Conservation (phyloP, 2,888 invertebrate species). For the Aplocera efformata region DNA sequence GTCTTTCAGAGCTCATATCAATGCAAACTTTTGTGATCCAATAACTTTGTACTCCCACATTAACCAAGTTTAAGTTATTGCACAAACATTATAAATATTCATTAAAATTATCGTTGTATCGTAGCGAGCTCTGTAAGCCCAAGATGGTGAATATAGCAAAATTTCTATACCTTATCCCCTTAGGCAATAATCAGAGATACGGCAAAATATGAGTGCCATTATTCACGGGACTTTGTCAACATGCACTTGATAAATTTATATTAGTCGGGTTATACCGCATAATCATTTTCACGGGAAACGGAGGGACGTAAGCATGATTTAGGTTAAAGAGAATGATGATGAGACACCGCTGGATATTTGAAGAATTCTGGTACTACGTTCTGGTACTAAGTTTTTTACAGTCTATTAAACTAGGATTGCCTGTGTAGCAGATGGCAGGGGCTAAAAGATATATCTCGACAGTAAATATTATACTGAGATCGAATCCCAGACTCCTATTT, state of each 20-base stretch:
- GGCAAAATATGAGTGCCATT: slow-evolving; percentile 70
- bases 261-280: slow-evolving; percentile 51
- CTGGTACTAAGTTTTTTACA: no score
- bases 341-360: neutral
- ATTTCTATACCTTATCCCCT: slow-evolving; percentile 38
- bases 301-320: slow-evolving; percentile 5
- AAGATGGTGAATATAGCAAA: slow-evolving; percentile 31
- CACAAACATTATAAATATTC: slow-evolving; percentile 65
- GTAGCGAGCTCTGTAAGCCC: slow-evolving; percentile 29
- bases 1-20: slow-evolving; percentile 9
- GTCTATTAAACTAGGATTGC: no score
- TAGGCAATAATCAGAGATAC: slow-evolving; percentile 65
- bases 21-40: slow-evolving; percentile 22
- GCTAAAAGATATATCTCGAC: no score
- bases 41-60: slow-evolving; percentile 24
- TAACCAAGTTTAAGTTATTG: slow-evolving; percentile 50
- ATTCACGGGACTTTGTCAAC: slow-evolving; percentile 67
- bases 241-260: slow-evolving; percentile 63
- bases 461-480: no score
- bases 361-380: neutral
- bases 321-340: slow-evolving; percentile 2
- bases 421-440: no score
- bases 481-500: no score
- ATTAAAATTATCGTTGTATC: slow-evolving; percentile 56
- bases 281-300: slow-evolving; percentile 39